Conservation (phyloP, 2,888 invertebrate genomes). For the Heliconius aoede region DNA sequence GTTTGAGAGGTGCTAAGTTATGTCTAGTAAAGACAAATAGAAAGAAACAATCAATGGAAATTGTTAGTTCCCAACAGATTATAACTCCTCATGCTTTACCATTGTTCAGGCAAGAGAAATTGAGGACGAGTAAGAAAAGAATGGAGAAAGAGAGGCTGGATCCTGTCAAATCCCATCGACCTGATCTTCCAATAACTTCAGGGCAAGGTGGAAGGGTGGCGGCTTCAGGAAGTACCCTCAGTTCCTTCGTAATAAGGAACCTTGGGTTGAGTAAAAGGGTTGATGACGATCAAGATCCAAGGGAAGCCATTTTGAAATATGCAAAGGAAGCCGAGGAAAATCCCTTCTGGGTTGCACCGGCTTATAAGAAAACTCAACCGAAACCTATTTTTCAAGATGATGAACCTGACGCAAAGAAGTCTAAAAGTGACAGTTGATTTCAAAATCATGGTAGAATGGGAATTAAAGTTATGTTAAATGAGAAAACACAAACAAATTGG, state of each 20-base stretch:
- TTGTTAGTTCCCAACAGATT: constrained; percentile 95
- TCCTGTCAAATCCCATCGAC: constrained; percentile 91
- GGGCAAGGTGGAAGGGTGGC: constrained; percentile 97
- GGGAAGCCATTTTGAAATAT: constrained; percentile 96
- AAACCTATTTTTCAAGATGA: constrained; percentile 88
- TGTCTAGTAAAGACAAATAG: constrained; percentile 92
- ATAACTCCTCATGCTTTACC: constrained; percentile 98
- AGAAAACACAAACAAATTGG: no score
- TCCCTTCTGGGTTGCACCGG: constrained; percentile 98
- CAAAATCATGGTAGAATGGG: background rate
- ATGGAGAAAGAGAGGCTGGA: constrained; percentile 96
- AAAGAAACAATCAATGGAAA: constrained; percentile 92
- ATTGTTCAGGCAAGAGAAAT: constrained; percentile 95
- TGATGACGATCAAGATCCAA: constrained; percentile 96
- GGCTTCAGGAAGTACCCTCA: constrained; percentile 96
- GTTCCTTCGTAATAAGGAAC: constrained; percentile 98
- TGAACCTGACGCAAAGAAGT: constrained; percentile 80
- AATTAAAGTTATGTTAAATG: no score
- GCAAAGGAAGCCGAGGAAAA: constrained; percentile 98
- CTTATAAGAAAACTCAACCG: constrained; percentile 95
- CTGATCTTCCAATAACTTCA: constrained; percentile 94
- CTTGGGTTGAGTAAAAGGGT: constrained; percentile 96
- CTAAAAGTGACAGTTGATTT: constrained; percentile 59
- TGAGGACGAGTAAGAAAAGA: constrained; percentile 93
- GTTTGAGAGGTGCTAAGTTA: constrained; percentile 94